Conservation (phyloP, 2,888 invertebrate species). For the Mongoloraphidia duomilia region DNA sequence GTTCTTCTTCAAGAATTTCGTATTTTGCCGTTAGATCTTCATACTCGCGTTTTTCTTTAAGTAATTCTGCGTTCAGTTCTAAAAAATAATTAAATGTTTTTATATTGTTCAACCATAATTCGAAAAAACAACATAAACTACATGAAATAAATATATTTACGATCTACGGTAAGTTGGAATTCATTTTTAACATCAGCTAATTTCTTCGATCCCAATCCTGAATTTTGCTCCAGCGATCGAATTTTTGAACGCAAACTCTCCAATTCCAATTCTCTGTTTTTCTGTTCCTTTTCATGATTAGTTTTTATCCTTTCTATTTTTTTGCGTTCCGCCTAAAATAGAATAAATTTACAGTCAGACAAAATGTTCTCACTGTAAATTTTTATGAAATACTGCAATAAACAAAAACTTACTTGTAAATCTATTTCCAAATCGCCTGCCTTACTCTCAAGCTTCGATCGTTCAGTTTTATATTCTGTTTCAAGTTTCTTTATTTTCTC, state of each 20-base stretch:
- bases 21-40: constrained; percentile 70
- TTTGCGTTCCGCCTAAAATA: constrained; percentile 44
- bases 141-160: constrained; percentile 34
- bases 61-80: constrained; percentile 53
- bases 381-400: constrained; percentile 23
- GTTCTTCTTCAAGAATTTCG: constrained; percentile 72
- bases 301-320: constrained; percentile 49
- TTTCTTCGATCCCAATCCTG: constrained; percentile 46
- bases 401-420: constrained; percentile 30
- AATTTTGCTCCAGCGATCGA: constrained; percentile 44
- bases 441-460: constrained; percentile 48
- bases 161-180: constrained; percentile 50
- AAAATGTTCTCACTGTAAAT: constrained; percentile 21
- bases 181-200: constrained; percentile 52
- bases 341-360: constrained; percentile 5
- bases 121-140: background rate
- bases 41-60: constrained; percentile 55
- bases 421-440: constrained; percentile 45
- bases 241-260: constrained; percentile 62
- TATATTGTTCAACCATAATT: background rate
- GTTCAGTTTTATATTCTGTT: constrained; percentile 43
- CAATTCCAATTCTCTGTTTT: constrained; percentile 64
- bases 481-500: constrained; percentile 47
- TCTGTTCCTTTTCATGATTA: constrained; percentile 59
- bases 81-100: constrained; percentile 19